phyloP scores from a whole-genome alignment of 92 coral and sea anemone genomes.

The Ricordea florida region DNA sequence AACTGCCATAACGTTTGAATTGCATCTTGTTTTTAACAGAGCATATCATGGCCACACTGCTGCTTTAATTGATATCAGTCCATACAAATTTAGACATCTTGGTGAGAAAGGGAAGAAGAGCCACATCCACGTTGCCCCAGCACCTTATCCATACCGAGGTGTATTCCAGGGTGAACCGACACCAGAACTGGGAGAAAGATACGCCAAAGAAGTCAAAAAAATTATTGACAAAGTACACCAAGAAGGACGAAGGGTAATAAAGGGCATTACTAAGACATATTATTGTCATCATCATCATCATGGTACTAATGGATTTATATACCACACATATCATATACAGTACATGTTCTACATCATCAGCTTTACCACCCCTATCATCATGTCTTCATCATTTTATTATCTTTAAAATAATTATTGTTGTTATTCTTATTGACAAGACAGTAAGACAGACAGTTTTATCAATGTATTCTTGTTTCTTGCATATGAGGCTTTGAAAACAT shows the following conservation, averaged over 20 bases:
- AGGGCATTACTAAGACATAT: not conserved
- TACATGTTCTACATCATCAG: too few species aligned
- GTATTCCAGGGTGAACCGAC: slow-evolving; percentile 78
- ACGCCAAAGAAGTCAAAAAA: slow-evolving; percentile 88
- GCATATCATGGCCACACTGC: slow-evolving; percentile 98
- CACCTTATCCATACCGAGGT: slow-evolving; percentile 94
- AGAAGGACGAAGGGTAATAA: slow-evolving; percentile 76
- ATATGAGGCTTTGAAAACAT: not conserved
- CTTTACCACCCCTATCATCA: too few species aligned
- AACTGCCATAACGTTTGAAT: too few species aligned
- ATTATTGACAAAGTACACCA: slow-evolving; percentile 72
- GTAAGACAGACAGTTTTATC: too few species aligned
- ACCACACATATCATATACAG: too few species aligned
- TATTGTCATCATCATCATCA: not conserved
- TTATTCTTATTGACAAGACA: too few species aligned
- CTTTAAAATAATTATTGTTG: too few species aligned
- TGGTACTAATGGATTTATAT: too few species aligned
- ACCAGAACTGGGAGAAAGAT: slow-evolving; percentile 78
- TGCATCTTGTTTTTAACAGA: slow-evolving; percentile 12
- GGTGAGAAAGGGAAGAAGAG: slow-evolving; percentile 85
- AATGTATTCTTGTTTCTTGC: too few species aligned
- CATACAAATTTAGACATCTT: slow-evolving; percentile 81
- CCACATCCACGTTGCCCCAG: slow-evolving; percentile 77
- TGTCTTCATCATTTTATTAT: too few species aligned
- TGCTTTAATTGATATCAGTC: slow-evolving; percentile 82